Evolutionary conservation across 2,888 invertebrate species (phyloP).

Genomic region (Diplazon laetatorius): DNA sequence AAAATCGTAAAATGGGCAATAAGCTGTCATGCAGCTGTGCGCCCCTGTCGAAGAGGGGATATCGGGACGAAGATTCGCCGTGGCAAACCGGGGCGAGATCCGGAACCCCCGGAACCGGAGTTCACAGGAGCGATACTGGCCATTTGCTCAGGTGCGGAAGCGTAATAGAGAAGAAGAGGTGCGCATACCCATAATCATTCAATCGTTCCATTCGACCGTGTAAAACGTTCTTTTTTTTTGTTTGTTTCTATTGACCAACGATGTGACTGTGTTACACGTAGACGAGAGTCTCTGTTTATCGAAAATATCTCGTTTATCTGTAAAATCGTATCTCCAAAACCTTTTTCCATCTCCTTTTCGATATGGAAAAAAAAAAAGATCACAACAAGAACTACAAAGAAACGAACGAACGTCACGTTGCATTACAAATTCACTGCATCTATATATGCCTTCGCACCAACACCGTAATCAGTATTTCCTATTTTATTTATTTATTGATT

Average conservation of each 20-base stretch:
- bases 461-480: neutral
- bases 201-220: conserved; percentile 74
- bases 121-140: conserved; percentile 81
- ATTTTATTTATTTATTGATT: neutral
- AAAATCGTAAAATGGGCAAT: conserved; percentile 91
- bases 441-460: conserved; percentile 4
- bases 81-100: conserved; percentile 88
- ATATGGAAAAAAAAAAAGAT: too few species aligned
- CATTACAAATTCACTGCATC: conserved; percentile 41
- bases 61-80: conserved; percentile 97
- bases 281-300: neutral
- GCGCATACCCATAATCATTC: conserved; percentile 80
- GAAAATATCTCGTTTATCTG: neutral
- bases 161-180: conserved; percentile 83
- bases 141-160: conserved; percentile 90
- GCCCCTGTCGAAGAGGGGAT: conserved; percentile 97
- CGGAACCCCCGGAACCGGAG: conserved; percentile 75
- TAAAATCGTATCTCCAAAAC: too few species aligned
- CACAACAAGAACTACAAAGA: too few species aligned
- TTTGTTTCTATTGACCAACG: too few species aligned
- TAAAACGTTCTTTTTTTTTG: conserved; percentile 50
- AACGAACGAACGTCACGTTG: neutral
- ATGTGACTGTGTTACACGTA: conserved; percentile 55
- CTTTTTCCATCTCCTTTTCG: too few species aligned
- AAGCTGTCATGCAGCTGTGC: conserved; percentile 98